Evolutionary conservation across 2,797 vertebrate species (phyloP).

Genomic region (Natrix natrix): DNA sequence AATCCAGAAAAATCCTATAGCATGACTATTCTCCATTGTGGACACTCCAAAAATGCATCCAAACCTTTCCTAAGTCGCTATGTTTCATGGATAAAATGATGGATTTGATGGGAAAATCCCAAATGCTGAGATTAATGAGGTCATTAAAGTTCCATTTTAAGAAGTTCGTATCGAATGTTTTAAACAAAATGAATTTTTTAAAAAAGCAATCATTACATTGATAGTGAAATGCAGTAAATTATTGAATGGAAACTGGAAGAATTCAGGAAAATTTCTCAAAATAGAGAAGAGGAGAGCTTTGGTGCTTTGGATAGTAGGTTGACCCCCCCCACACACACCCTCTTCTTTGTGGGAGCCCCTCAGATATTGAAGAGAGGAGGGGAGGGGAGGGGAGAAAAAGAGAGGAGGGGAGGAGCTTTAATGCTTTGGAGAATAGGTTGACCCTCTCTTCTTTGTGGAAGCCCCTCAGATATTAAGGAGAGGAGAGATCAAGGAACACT

Average conservation of each 20-base stretch:
- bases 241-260: slow-evolving; percentile 40
- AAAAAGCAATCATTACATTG: slow-evolving; percentile 65
- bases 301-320: too few species aligned
- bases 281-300: too few species aligned
- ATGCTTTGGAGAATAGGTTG: too few species aligned
- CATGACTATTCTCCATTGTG: not conserved
- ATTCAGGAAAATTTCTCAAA: not conserved
- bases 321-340: too few species aligned
- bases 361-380: too few species aligned
- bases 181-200: slow-evolving; percentile 52
- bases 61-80: slow-evolving; percentile 39
- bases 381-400: too few species aligned
- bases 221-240: slow-evolving; percentile 68
- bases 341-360: too few species aligned
- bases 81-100: slow-evolving; percentile 64
- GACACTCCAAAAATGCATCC: slow-evolving; percentile 31
- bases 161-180: slow-evolving; percentile 64
- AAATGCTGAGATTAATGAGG: slow-evolving; percentile 64
- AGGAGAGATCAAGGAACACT: not conserved
- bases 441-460: too few species aligned
- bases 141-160: slow-evolving; percentile 64
- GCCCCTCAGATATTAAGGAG: too few species aligned
- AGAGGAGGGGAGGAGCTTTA: not conserved
- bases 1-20: not conserved
- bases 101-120: slow-evolving; percentile 53